A percentile compares a stretch with the other conserved stretches of the same genome.
phyloP scores from a whole-genome alignment of 2,113 vertebrate species.

The Pyxicephalus adspersus region DNA sequence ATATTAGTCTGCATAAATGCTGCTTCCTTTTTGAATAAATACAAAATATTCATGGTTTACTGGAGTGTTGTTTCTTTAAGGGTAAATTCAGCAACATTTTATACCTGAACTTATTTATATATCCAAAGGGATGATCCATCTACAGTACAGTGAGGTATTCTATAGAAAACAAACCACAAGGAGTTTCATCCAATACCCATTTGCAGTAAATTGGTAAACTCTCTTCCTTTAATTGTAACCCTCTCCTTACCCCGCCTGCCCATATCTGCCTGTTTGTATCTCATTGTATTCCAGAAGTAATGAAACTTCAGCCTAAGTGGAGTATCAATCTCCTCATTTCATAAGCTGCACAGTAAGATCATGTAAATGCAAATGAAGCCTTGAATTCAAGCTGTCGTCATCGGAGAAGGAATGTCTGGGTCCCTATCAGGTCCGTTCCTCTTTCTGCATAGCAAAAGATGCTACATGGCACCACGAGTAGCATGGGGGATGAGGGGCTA shows the following conservation, averaged over 20 bases:
- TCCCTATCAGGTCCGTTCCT: not conserved
- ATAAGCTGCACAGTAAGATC: slow-evolving; percentile 89
- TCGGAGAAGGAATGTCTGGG: slow-evolving; percentile 71
- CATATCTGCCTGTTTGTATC: slow-evolving; percentile 66
- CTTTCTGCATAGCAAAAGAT: not conserved
- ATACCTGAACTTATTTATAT: slow-evolving; percentile 9
- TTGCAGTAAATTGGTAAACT: slow-evolving; percentile 12
- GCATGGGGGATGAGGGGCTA: too few relatives aligned
- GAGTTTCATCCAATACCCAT: not conserved
- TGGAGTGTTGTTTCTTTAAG: too few relatives aligned
- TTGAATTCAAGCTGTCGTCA: slow-evolving; percentile 85
- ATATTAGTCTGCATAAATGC: too few relatives aligned
- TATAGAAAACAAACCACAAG: slow-evolving; percentile 28
- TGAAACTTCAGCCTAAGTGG: slow-evolving; percentile 90
- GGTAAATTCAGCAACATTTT: too few relatives aligned
- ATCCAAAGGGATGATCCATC: too few relatives aligned
- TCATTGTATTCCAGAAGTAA: slow-evolving; percentile 77
- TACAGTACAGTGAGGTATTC: slow-evolving; percentile 45
- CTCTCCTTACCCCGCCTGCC: slow-evolving; percentile 63
- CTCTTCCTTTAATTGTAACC: slow-evolving; percentile 69
- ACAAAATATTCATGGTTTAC: too few relatives aligned
- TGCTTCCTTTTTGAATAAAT: too few relatives aligned
- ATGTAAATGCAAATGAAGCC: slow-evolving; percentile 98
- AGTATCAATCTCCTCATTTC: slow-evolving; percentile 92
- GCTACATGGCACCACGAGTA: too few relatives aligned